A percentile compares a stretch with the other conserved stretches of the same genome.
phyloP scores from a whole-genome alignment of 2,888 invertebrate genomes.

The Dasypolia templi region DNA sequence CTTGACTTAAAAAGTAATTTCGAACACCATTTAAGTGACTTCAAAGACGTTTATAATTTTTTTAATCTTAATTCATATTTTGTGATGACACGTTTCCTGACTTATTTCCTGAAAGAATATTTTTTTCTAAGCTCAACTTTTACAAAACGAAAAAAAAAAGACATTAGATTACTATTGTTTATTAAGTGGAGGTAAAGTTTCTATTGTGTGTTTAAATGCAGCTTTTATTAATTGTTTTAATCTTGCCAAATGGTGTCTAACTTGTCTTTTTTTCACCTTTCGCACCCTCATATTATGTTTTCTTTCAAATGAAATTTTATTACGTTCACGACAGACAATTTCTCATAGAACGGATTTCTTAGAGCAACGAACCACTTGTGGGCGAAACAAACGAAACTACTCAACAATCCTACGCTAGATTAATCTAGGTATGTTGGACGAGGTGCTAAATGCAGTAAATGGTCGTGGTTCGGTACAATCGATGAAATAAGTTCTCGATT shows the following conservation, averaged over 20 bases:
- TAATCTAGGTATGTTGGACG: neutral
- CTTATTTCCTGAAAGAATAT: no score
- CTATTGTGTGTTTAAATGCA: constrained; percentile 46
- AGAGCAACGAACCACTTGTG: neutral
- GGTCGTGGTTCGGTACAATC: neutral
- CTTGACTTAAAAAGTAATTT: constrained; percentile 4
- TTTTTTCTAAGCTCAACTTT: neutral
- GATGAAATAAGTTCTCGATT: neutral
- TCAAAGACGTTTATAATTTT: constrained; percentile 2
- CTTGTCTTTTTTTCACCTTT: constrained; percentile 11
- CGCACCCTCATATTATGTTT: no score
- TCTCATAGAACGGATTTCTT: neutral
- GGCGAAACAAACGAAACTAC: no score
- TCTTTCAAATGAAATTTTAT: neutral
- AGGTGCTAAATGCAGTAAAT: neutral
- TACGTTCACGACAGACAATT: neutral
- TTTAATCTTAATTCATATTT: neutral
- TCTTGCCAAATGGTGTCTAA: constrained; percentile 56
- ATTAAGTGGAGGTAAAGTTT: constrained; percentile 51
- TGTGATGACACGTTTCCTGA: neutral
- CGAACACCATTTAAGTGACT: neutral
- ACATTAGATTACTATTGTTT: constrained; percentile 42
- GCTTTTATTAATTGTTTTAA: constrained; percentile 44
- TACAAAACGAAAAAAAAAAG: constrained; percentile 42
- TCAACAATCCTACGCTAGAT: neutral